Percentiles rank a stretch among this genome's conserved stretches.
Evolutionary conservation across 2,113 vertebrate genomes (phyloP).

Genomic region (Psammodynastes pulverulentus): DNA sequence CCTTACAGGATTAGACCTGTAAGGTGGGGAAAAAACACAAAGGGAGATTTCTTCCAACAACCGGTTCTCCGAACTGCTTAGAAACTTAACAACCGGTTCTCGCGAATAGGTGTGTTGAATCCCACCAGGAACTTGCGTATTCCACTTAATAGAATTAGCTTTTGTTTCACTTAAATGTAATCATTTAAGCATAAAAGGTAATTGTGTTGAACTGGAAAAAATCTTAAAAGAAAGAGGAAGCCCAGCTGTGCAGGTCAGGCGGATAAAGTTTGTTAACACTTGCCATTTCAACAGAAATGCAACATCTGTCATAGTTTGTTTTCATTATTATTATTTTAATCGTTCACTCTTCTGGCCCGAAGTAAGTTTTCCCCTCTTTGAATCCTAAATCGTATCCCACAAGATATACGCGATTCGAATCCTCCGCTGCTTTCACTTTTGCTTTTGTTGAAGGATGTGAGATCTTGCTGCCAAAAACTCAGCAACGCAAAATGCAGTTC

Average conservation of each 20-base stretch:
- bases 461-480: background rate
- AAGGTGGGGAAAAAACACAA: too few relatives aligned
- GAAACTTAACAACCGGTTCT: too few relatives aligned
- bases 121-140: background rate
- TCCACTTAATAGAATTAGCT: background rate
- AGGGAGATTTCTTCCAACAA: too few relatives aligned
- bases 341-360: background rate
- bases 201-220: background rate
- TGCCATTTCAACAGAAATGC: background rate
- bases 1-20: too few relatives aligned
- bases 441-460: background rate
- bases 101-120: too few relatives aligned
- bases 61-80: too few relatives aligned
- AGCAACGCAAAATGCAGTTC: background rate
- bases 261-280: background rate
- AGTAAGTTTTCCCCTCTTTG: background rate
- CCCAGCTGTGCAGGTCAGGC: background rate
- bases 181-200: background rate
- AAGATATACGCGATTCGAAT: accelerated
- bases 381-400: background rate
- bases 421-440: background rate
- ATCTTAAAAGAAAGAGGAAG: background rate
- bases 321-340: background rate
- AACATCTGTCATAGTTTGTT: background rate
- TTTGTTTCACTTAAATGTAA: background rate